These are phyloP conservation scores for Griposia aprilina DNA, from an alignment of 2,888 invertebrate species.

Conservation along the genomic window DNA sequence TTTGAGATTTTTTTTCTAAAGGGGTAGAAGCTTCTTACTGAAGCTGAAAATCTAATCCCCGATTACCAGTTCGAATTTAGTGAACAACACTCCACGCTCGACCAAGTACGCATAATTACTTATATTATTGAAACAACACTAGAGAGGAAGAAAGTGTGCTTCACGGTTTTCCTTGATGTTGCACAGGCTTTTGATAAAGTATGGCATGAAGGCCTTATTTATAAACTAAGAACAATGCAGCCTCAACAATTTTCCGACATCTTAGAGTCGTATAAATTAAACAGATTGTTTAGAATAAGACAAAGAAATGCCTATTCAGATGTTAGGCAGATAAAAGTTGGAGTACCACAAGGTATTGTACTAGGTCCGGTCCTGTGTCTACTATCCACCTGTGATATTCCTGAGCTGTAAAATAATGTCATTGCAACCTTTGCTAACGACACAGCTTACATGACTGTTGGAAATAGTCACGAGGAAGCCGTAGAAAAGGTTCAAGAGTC, in stretches of 20 bases:
- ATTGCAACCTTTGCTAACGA: neutral
- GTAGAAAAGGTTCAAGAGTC: neutral
- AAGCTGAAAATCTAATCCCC: neutral
- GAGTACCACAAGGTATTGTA: neutral
- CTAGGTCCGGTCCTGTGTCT: neutral
- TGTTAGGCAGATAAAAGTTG: neutral
- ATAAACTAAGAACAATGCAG: neutral
- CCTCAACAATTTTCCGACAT: neutral
- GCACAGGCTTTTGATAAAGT: neutral
- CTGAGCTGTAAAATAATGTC: neutral
- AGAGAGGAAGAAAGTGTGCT: neutral
- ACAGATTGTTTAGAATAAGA: neutral
- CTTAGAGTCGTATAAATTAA: neutral
- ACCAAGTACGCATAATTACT: too few species aligned
- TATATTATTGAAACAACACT: neutral
- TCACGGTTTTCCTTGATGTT: neutral
- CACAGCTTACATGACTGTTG: neutral
- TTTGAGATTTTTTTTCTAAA: too few species aligned
- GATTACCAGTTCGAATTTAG: neutral
- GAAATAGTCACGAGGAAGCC: neutral
- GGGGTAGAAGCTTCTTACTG: too few species aligned
- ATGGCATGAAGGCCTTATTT: neutral
- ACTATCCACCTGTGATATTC: neutral
- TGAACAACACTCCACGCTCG: neutral
- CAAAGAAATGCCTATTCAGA: neutral